Evolutionary conservation across 2,888 invertebrate species (phyloP), one percentile per base, ranked within the genome.

Genomic region (Diarsia mendica): DNA sequence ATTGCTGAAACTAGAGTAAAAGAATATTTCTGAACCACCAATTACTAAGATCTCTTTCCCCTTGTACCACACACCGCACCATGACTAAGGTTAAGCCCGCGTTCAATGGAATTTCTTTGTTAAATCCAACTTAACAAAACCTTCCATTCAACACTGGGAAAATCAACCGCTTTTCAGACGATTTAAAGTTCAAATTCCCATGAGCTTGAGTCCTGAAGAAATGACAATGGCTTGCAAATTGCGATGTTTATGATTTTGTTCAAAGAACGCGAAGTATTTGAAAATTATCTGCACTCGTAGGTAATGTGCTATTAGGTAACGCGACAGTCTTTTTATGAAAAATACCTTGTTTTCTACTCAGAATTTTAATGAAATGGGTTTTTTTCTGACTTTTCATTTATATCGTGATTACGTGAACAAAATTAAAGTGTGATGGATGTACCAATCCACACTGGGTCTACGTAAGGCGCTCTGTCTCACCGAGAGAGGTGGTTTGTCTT

Each of bases 101-200:
- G 78, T 84, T 86, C 86, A 87, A 87, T 86, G 87, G 84, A 90
- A 90, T 90, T 89, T 89, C 89, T 89, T 89, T 86, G 87, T 83
- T 76, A 86, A 84, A 88, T 88, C 83, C 83, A 76, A 87, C 80
- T 74, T 71, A 72, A 67, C 69, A 86, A 80, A 75, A 78, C 76
- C 75, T 58, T n/a, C 39, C 63, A 20, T 9, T 13, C 18, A 49
- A 65, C 13, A 64, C 4, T n/a, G 10, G 63, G 44, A 76, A 85
- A 88, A 71, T 68, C 49, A 60, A 72, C 84, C 60, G 70, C 79
- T 55, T 64, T 15, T 0, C 9, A 55, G 44, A 23, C 46, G 28
- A 9, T 69, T 84, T 73, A 89, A 80, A 75, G 86, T 80, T 66
- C 44, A 76, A 79, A 77, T 72, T 86, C 48, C 70, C 66, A 55